Base-by-base conservation (phyloP, 2,888 invertebrate species). In the Abrostola tripartita region DNA sequence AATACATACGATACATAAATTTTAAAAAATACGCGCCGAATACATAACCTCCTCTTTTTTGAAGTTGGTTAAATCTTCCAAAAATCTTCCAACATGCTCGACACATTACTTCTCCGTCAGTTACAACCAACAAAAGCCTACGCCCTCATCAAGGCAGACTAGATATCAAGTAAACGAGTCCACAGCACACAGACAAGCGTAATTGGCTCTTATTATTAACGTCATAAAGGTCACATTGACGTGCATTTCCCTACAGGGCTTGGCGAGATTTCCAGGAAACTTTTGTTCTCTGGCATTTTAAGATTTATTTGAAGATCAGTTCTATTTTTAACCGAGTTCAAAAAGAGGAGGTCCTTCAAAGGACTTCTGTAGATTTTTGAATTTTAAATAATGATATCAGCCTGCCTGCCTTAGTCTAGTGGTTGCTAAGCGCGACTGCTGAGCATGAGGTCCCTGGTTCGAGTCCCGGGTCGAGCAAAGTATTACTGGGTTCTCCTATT, bases 61-160 rank as follows among this genome's bases (percentile, higher is more conserved):
- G n/a, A n/a, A n/a, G n/a, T n/a, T n/a, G n/a, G n/a, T n/a, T n/a
- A n/a, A n/a, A n/a, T n/a, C n/a, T n/a, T n/a, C n/a, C n/a, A n/a
- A 24, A 52, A 37, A 0, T 6, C 6, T 5, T 6, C 51, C 41
- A 71, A 67, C 67, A 58, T 63, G 78, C 37, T 69, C 37, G 42
- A 47, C 42, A 24, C 10, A 41, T 49, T 76, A 10, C 8, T 5
- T 5, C 0, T 0, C 78, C 62, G 79, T 86, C 61, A 83, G 65
- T 78, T 68, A 24, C 54, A 5, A 35, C 51, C 61, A 79, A 81
- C 61, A 77, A 86, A 82, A 89, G 90, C 90, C 89, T 90, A 92
- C 92, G 92, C 93, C 92, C 92, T 92, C 84, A 60, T 74, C 93
- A 93, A 92, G 92, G 92, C 71, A 87, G 88, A 84, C 92, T 72